Evolutionary conservation across 2,888 invertebrate species (phyloP).

Genomic region (Volucella zonaria): DNA sequence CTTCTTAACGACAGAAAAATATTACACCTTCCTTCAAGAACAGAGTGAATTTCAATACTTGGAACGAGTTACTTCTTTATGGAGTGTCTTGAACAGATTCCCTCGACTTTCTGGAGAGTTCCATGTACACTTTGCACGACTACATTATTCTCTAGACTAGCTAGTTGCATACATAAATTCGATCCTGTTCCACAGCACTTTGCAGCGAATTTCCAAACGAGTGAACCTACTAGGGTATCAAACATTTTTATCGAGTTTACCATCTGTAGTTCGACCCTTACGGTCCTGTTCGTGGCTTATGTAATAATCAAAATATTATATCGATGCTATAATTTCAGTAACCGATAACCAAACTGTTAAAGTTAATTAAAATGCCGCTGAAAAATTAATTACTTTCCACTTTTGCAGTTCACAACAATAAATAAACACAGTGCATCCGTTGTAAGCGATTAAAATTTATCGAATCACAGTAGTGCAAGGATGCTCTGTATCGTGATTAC

Average conservation of each 20-base stretch:
- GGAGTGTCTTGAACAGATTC: no score
- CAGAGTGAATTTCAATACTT: no score
- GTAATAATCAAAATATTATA: conserved; percentile 22
- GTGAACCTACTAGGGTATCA: no score
- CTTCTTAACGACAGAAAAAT: no score
- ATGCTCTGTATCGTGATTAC: conserved; percentile 36
- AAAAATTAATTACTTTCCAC: conserved; percentile 60
- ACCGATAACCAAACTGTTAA: conserved; percentile 46
- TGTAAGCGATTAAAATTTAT: conserved; percentile 66
- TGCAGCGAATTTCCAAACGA: no score
- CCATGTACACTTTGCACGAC: no score
- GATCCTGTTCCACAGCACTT: no score
- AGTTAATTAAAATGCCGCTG: conserved; percentile 62
- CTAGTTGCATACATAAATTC: no score
- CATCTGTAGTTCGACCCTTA: not conserved
- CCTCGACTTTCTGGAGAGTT: no score
- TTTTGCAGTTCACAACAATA: conserved; percentile 56
- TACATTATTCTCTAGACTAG: no score
- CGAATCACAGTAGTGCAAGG: conserved; percentile 34
- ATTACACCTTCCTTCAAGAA: no score
- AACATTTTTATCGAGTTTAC: not conserved
- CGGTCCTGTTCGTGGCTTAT: not conserved
- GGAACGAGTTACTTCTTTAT: no score
- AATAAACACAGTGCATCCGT: conserved; percentile 50
- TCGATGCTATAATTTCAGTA: conserved; percentile 28